Base-by-base conservation (phyloP, 37 sponge, comb jelly and placozoan genomes). In the Bolinopsis microptera region DNA sequence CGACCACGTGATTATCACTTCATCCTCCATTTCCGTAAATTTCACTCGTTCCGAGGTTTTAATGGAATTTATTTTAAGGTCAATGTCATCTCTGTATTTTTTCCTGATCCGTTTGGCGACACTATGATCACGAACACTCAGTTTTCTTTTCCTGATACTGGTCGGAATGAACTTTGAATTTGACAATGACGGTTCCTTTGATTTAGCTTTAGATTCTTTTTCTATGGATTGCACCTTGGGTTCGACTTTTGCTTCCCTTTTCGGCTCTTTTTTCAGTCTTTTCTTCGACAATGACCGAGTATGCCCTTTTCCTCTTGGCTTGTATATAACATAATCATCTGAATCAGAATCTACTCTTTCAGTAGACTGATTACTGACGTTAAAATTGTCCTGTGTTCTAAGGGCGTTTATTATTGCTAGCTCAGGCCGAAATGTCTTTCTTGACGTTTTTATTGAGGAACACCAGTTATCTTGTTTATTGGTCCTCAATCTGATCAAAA, bases 1-100 rank as follows among this genome's bases (percentile, higher is more conserved):
- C 26, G 61, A 24, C 90, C 90, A 86, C 3, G 39, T 18, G 26
- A 86, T 34, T 22, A 86, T 39, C 22, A 86, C 31, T 0, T 86
- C 26, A 34, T 86, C 90, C 39, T 86, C 90, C 26, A 39, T 38
- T 0, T 28, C 26, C 2, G 36, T 28, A n/a, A n/a, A 86, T 18
- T 86, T 38, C 2, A 41, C 90, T 24, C 90, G 80, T 36, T 77
- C 80, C 1, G 1, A 16, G 21, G 32, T 77, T 35, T 77, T 77
- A 21, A 35, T 35, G 32, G 80, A 77, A 9, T 13, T 31, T 33
- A 32, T 32, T 18, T 77, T 77, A 34, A 32, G 9, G 35, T 77
- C 80, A 35, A 77, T 16, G 80, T 77, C 80, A 77, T 77, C 80
- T 33, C 80, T 34, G 33, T 77, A 77, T 32, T 77, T 77, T 18